phyloP scores from a whole-genome alignment of 2,113 vertebrate genomes.

The Heteronetta atricapilla region DNA sequence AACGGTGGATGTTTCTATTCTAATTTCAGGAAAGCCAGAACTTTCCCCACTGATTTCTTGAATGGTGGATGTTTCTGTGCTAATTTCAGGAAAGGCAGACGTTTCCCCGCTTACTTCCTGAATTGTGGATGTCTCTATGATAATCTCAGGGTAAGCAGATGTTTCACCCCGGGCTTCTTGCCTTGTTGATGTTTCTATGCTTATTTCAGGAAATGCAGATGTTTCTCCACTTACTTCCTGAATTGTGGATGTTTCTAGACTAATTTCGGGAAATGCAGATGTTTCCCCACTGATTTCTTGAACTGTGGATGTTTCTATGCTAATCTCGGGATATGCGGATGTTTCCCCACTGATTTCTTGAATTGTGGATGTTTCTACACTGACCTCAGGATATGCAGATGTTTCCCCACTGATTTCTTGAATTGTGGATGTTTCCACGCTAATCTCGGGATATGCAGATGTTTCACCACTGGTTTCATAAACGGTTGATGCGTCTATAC shows the following conservation, averaged over 20 bases:
- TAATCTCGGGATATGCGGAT: constrained; percentile 35
- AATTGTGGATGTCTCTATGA: constrained; percentile 46
- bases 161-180: constrained; percentile 40
- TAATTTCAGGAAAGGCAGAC: background rate
- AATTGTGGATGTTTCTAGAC: constrained; percentile 46
- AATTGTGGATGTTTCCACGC: constrained; percentile 36
- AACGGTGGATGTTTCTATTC: constrained; percentile 55
- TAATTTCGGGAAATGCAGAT: background rate
- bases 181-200: constrained; percentile 15
- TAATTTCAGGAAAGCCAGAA: constrained; percentile 58
- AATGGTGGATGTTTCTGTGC: constrained; percentile 6
- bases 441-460: constrained; percentile 60
- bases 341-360: constrained; percentile 52
- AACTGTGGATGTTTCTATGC: constrained; percentile 13
- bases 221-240: constrained; percentile 69
- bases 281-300: constrained; percentile 41
- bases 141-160: background rate
- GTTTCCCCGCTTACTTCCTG: constrained; percentile 69
- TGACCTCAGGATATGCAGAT: constrained; percentile 31
- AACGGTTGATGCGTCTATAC: constrained; percentile 58
- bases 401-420: constrained; percentile 63
- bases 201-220: background rate
- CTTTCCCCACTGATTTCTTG: constrained; percentile 37
- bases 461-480: constrained; percentile 70
- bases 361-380: background rate